phyloP scores from a whole-genome alignment of 1,140 invertebrate genomes.

The Megalopta genalis region DNA sequence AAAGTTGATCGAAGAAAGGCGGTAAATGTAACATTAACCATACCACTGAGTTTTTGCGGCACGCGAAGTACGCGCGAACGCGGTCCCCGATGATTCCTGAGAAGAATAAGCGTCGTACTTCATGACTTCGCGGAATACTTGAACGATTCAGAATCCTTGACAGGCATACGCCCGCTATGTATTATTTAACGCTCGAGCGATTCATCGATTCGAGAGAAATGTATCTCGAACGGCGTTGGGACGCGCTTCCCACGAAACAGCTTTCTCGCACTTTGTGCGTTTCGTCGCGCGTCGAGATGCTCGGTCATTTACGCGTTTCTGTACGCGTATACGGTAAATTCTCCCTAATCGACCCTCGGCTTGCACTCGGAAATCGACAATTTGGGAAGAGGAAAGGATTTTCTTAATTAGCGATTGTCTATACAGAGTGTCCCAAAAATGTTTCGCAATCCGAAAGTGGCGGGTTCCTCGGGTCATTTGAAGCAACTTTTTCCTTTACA shows the following conservation, averaged over 20 bases:
- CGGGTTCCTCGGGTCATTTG: no score
- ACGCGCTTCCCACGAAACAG: not conserved
- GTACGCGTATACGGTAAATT: no score
- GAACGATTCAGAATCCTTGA: not conserved
- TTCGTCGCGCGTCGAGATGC: no score
- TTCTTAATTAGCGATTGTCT: no score
- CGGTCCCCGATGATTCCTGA: not conserved
- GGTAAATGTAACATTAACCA: conserved; percentile 15
- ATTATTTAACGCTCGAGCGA: not conserved
- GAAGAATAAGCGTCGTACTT: not conserved
- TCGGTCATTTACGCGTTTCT: no score
- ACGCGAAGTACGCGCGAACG: not conserved
- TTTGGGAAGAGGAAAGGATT: no score
- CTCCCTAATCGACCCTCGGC: no score
- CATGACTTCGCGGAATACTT: not conserved
- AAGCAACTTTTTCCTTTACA: no score
- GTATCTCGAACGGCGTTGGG: not conserved
- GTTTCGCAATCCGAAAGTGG: no score
- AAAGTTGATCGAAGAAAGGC: not conserved
- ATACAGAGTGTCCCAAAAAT: no score
- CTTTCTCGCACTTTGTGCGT: no score
- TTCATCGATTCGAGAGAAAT: not conserved
- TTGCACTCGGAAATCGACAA: no score
- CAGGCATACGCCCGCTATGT: not conserved
- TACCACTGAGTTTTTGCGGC: conserved; percentile 22